These are phyloP conservation scores for Polia nebulosa DNA, from an alignment of 2,888 invertebrate species.

Conservation along the genomic window DNA sequence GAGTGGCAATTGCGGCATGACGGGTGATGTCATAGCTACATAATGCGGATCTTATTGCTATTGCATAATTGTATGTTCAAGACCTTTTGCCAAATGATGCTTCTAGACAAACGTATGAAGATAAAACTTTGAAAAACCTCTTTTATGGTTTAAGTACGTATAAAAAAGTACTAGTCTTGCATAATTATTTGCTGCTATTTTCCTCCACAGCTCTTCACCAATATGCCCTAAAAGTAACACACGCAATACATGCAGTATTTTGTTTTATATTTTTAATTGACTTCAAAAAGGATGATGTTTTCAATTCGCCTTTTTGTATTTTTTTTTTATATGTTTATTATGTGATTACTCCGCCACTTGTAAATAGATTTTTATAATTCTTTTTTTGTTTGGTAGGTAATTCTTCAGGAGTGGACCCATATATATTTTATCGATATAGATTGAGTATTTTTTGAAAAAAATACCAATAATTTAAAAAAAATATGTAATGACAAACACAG, in stretches of 20 bases:
- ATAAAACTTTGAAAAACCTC: background rate
- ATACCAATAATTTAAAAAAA: too few relatives aligned
- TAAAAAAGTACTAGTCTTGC: background rate
- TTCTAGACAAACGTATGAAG: background rate
- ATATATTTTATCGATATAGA: too few relatives aligned
- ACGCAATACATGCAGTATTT: background rate
- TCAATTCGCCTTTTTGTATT: too few relatives aligned
- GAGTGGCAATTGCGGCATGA: conserved; percentile 24
- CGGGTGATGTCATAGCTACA: conserved; percentile 40
- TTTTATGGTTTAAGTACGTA: background rate
- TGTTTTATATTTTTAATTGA: background rate
- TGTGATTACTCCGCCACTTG: too few relatives aligned
- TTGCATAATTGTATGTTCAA: background rate
- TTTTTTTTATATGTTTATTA: too few relatives aligned
- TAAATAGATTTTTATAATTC: too few relatives aligned
- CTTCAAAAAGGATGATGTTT: too few relatives aligned
- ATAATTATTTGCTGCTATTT: background rate
- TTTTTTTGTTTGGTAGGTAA: too few relatives aligned
- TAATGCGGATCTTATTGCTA: background rate
- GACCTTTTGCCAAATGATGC: background rate
- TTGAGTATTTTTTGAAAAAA: too few relatives aligned
- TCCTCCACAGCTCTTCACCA: background rate
- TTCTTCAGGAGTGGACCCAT: too few relatives aligned
- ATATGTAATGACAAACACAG: too few relatives aligned
- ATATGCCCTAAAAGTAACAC: background rate